phyloP scores from a whole-genome alignment of 2,797 vertebrate species.

The Lagorchestes hirsutus region DNA sequence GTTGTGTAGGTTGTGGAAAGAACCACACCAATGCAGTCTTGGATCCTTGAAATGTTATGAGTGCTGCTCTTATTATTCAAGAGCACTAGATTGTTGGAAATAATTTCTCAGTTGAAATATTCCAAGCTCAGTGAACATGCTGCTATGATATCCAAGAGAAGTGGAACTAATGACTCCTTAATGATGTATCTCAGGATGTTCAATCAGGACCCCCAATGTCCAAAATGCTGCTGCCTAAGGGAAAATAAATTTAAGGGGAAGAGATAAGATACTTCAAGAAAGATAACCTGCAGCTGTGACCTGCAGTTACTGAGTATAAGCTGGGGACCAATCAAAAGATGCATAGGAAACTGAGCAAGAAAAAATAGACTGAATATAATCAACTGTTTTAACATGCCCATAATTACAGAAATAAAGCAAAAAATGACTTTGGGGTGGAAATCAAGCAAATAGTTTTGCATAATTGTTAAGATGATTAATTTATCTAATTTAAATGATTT shows the following conservation, averaged over 20 bases:
- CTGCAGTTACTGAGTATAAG: not conserved
- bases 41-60: not conserved
- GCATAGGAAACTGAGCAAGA: not conserved
- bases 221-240: conserved; percentile 1
- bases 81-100: not conserved
- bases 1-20: not conserved
- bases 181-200: not conserved
- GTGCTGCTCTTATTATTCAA: not conserved
- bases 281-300: not conserved
- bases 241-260: not conserved
- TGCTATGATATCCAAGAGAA: not conserved
- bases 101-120: not conserved
- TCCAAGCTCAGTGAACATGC: not conserved
- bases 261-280: not conserved
- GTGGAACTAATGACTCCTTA: not conserved
- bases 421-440: not conserved
- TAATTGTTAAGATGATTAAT: not conserved
- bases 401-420: not conserved
- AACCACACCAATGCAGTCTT: not conserved
- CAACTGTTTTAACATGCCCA: not conserved
- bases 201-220: conserved; percentile 1
- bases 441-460: not conserved
- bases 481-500: not conserved
- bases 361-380: not conserved
- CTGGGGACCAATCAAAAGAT: not conserved